phyloP scores from a whole-genome alignment of 2,113 vertebrate species.

The Trematocara macrostoma region DNA sequence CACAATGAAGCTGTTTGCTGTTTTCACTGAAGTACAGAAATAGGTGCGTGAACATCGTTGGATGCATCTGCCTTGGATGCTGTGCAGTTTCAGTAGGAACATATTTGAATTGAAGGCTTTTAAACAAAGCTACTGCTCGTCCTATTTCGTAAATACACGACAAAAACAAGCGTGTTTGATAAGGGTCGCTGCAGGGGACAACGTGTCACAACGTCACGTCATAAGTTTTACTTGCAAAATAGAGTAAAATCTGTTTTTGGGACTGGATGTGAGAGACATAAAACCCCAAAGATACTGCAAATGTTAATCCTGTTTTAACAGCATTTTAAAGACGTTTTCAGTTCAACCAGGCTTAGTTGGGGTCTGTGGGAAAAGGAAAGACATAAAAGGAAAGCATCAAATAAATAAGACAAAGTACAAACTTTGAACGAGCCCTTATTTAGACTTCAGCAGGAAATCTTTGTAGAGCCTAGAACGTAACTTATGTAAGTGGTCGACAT shows the following conservation, averaged over 20 bases:
- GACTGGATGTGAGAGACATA: neutral
- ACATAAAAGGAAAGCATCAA: neutral
- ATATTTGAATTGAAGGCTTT: neutral
- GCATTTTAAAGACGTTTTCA: neutral
- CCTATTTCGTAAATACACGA: neutral
- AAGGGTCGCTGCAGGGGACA: neutral
- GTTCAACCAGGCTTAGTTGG: rapidly evolving
- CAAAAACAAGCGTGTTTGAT: neutral
- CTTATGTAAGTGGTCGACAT: neutral
- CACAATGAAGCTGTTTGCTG: neutral
- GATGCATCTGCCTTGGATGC: neutral
- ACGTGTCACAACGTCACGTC: rapidly evolving
- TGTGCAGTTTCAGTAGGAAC: neutral
- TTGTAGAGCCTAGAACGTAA: neutral
- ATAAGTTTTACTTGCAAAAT: neutral
- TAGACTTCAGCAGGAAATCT: neutral
- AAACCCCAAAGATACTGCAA: neutral
- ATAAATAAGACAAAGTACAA: neutral
- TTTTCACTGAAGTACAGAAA: neutral
- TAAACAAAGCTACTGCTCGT: neutral
- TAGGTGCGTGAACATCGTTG: neutral
- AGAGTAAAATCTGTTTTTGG: neutral
- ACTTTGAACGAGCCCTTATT: neutral
- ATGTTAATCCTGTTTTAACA: neutral
- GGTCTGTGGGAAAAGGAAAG: neutral